Base-by-base conservation (phyloP, 2,797 vertebrate species). In the Agapornis canus region DNA sequence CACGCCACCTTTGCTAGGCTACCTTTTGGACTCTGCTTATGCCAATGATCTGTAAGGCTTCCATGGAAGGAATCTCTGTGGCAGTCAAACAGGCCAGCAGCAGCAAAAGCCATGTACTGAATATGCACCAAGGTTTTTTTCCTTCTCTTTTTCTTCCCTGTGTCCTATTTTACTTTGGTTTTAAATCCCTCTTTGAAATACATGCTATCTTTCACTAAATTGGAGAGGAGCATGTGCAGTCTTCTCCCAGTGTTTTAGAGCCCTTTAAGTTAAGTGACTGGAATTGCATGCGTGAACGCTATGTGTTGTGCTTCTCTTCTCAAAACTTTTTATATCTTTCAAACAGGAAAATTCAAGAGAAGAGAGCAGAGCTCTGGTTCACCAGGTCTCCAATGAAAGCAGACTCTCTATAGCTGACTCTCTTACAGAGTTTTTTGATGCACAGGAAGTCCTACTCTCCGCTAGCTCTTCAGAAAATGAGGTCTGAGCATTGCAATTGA, bases 401-500 rank as follows among this genome's bases (percentile, higher is more conserved):
- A 98, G 98, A 73, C 97, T 98, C 6, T 99, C 99, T 52, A 97
- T 99, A 64, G 98, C 99, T 11, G 99, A 99, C 97, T 99, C 99
- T 27, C 97, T 99, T 75, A 98, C 99, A 0, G 99, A 99, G 97
- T 99, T 99, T 97, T 99, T 99, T 87, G 99, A 99, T 82, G 99
- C 99, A n/a, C 99, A 99, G 89, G 99, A 99, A 97, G 99, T 99
- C 71, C 97, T 99, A 5, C 85, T 99, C 83, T 99, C 99, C 70
- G 99, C 99, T 10, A 99, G 99, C 90, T 99, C 99, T 92, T 99
- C 99, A 91, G 99, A 99, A 97, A 99, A 99, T 52, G 99, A 99
- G 99, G 99, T 99, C 71, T 95, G 97, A 84, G 35, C 39, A 51
- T 51, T 78, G n/a, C 89, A 82, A 88, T 68, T 64, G 54, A 49